phyloP scores from a whole-genome alignment of 2,113 vertebrate species.

The Cyrtonyx montezumae region DNA sequence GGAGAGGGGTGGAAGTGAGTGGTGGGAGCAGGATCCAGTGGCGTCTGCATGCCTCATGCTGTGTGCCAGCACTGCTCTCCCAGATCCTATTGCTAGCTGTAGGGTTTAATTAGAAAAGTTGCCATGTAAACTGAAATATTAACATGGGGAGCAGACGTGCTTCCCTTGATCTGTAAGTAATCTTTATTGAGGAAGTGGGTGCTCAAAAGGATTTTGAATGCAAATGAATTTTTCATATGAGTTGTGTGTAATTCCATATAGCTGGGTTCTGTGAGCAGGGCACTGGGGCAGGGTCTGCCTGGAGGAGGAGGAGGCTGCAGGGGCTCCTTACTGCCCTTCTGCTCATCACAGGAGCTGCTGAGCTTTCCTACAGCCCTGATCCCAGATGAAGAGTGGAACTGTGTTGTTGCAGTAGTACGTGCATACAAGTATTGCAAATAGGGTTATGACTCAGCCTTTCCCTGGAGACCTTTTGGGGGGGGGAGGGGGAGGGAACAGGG shows the following conservation, averaged over 20 bases:
- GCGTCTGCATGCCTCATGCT: not conserved
- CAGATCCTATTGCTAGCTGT: not conserved
- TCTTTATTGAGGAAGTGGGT: not conserved
- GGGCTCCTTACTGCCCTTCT: too few species aligned
- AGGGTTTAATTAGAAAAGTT: not conserved
- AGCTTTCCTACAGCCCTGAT: slow-evolving; percentile 33
- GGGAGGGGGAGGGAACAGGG: not conserved
- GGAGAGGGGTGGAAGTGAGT: not conserved
- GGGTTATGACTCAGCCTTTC: slow-evolving; percentile 65
- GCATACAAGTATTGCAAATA: slow-evolving; percentile 11
- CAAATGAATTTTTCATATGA: not conserved
- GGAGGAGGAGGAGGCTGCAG: not conserved
- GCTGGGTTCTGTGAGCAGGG: not conserved
- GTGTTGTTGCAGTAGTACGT: not conserved
- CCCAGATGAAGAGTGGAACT: slow-evolving; percentile 28
- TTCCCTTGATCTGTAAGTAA: not conserved
- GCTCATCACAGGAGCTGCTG: not conserved
- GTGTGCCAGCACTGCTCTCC: not conserved
- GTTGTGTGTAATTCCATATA: not conserved
- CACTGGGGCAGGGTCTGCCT: not conserved
- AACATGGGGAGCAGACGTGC: not conserved
- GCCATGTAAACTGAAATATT: not conserved
- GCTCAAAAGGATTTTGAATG: not conserved
- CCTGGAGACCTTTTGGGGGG: not conserved
- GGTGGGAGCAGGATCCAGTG: not conserved